Base-by-base conservation (phyloP, 2,888 invertebrate species). In the Tinea pellionella region DNA sequence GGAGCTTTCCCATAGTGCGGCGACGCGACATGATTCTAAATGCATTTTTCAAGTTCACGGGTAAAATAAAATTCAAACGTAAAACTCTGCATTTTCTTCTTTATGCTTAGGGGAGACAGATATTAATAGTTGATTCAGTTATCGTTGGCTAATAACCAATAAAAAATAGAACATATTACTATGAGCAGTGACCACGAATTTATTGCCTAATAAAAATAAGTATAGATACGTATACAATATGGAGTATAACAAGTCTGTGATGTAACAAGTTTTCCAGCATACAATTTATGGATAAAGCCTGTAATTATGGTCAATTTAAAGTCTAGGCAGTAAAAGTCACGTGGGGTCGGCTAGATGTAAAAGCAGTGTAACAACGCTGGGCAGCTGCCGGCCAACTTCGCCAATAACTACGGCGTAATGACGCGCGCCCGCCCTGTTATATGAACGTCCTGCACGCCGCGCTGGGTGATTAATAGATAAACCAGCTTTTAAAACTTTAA, bases 401-500 rank as follows among this genome's bases (percentile, higher is more conserved):
- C 79, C 81, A 83, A 86, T 84, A 84, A 78, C 74, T 73, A 67
- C 67, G 71, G 69, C 68, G 77, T 83, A 84, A 85, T 80, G 81
- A 78, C 78, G 77, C 75, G 73, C 67, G 68, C 73, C 73, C 55
- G 24, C n/a, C 18, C 55, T 32, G 57, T 47, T 47, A 47, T 53
- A 53, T 24, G 53, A 18, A 18, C 13, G 16, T 24, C n/a, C n/a
- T 24, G 53, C 19, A 53, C 53, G 24, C 18, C 16, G 53, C 51
- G 53, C 53, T 19, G 8, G 9, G 24, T 53, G 53, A 53, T 53
- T 53, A 53, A 53, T 53, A 53, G 53, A 53, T 53, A 24, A 53
- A 53, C 24, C 12, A 53, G 24, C 47, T 18, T 18, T 9, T n/a
- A 37, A 37, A 37, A 37, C 6, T 37, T 37, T 12, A 1, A 12